These are phyloP conservation scores for Agrotis exclamationis DNA, from an alignment of 2,888 invertebrate species.

Conservation along the genomic window DNA sequence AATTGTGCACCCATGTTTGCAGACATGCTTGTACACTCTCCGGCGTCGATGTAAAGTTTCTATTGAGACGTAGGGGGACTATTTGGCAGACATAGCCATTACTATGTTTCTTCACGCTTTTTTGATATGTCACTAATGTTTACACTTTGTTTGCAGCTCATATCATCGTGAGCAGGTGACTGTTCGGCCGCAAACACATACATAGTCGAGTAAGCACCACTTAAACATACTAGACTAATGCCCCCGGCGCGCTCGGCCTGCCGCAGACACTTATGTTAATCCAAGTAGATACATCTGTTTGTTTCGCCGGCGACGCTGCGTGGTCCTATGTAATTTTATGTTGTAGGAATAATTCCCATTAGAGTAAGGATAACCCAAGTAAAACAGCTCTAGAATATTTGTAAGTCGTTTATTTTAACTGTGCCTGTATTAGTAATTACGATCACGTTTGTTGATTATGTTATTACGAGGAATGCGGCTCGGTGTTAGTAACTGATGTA, in stretches of 20 bases:
- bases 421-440: constrained; percentile 67
- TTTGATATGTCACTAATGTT: constrained; percentile 21
- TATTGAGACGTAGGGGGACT: not conserved
- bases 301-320: constrained; percentile 68
- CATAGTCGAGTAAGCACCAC: constrained; percentile 87
- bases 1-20: not conserved
- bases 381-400: constrained; percentile 79
- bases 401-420: constrained; percentile 75
- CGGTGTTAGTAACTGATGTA: constrained; percentile 66
- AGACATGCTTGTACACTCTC: not conserved
- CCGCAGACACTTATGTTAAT: constrained; percentile 44
- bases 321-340: constrained; percentile 82
- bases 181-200: constrained; percentile 85
- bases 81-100: not conserved
- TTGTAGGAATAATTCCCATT: constrained; percentile 87
- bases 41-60: not conserved
- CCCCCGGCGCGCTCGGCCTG: constrained; percentile 62
- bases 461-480: constrained; percentile 61
- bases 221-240: constrained; percentile 83
- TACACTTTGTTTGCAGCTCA: constrained; percentile 81
- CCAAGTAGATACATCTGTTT: constrained; percentile 55
- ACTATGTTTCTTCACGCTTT: constrained; percentile 6
- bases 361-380: constrained; percentile 84
- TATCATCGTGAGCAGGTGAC: constrained; percentile 91
- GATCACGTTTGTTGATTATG: constrained; percentile 60